Evolutionary conservation across 2,113 vertebrate genomes (phyloP).

Genomic region (Hoplias malabaricus): DNA sequence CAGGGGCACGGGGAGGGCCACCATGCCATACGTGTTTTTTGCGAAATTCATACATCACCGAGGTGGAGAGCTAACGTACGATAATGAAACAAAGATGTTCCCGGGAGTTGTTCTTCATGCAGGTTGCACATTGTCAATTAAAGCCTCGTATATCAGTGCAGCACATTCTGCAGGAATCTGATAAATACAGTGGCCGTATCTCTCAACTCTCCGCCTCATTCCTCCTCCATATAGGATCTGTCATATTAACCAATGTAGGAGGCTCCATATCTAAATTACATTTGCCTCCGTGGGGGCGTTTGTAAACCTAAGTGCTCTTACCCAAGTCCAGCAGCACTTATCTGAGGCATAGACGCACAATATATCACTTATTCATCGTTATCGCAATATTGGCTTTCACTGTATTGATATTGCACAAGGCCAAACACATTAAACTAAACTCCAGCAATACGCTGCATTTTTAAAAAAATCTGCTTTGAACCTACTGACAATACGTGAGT

Average conservation of each 20-base stretch:
- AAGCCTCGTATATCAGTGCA: slow-evolving; percentile 58
- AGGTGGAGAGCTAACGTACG: slow-evolving; percentile 6
- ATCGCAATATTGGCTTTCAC: neutral
- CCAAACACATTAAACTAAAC: neutral
- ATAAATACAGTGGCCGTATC: slow-evolving; percentile 32
- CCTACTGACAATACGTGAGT: neutral
- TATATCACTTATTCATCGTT: neutral
- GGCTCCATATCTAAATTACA: slow-evolving; percentile 35
- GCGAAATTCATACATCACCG: slow-evolving; percentile 32
- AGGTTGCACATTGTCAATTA: slow-evolving; percentile 53
- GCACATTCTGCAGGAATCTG: slow-evolving; percentile 15
- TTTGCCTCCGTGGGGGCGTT: slow-evolving; percentile 19
- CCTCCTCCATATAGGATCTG: slow-evolving; percentile 16
- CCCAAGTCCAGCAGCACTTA: neutral
- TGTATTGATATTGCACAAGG: neutral
- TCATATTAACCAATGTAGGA: slow-evolving; percentile 38
- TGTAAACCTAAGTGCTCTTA: slow-evolving; percentile 24
- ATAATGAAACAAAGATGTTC: slow-evolving; percentile 44
- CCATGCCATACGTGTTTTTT: neutral
- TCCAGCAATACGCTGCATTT: neutral
- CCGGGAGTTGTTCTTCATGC: slow-evolving; percentile 34
- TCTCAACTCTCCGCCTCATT: neutral
- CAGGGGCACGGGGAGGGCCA: slow-evolving; percentile 17
- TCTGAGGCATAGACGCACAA: neutral
- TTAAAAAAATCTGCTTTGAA: neutral